Percentiles rank a stretch among this genome's conserved stretches.
Evolutionary conservation across 2,113 vertebrate genomes (phyloP).

Genomic region (Solenodon paradoxus): DNA sequence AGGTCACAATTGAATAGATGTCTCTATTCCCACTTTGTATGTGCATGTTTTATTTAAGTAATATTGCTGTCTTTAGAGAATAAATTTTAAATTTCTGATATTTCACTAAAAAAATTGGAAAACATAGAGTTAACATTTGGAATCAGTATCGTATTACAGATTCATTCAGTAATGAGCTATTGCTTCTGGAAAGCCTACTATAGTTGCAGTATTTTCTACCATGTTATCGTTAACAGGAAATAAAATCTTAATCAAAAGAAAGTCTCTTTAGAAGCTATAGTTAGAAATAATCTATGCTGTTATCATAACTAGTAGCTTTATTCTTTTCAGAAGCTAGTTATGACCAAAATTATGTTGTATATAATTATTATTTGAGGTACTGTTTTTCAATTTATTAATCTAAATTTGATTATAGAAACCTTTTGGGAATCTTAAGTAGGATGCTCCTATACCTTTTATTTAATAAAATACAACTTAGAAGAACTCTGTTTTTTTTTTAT

Average conservation of each 20-base stretch:
- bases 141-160: not conserved
- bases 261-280: not conserved
- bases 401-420: slow-evolving; percentile 18
- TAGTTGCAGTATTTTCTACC: not conserved
- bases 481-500: not conserved
- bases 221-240: not conserved
- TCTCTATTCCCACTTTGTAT: not conserved
- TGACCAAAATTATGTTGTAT: not conserved
- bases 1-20: not conserved
- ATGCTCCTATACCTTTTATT: not conserved
- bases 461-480: not conserved
- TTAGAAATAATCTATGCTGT: not conserved
- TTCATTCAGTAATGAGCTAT: not conserved
- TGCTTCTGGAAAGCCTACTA: not conserved
- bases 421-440: not conserved
- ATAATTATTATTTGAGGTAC: not conserved
- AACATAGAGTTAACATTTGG: not conserved
- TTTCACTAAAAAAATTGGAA: not conserved
- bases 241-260: not conserved
- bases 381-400: not conserved
- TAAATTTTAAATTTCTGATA: not conserved
- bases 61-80: not conserved
- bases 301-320: not conserved
- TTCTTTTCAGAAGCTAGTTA: not conserved
- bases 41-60: not conserved